Conservation (phyloP, 2,113 vertebrate genomes). For the Saimiri boliviensis region DNA sequence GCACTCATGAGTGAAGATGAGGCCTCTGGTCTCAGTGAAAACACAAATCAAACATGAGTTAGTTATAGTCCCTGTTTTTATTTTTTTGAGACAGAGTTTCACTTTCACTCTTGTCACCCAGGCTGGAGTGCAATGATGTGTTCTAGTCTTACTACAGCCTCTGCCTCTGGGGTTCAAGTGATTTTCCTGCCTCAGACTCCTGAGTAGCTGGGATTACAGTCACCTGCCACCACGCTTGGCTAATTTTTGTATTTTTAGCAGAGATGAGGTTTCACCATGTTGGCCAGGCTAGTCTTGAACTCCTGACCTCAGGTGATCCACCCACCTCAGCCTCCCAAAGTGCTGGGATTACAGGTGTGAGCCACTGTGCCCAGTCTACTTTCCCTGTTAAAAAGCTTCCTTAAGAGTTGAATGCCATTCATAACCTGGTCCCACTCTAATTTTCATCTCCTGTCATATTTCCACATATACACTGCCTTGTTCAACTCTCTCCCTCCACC, state of each 20-base stretch:
- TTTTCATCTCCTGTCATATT: neutral
- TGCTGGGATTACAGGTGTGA: too few relatives aligned
- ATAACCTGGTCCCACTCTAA: neutral
- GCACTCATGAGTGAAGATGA: neutral
- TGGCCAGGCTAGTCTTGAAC: neutral
- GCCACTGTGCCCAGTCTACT: too few relatives aligned
- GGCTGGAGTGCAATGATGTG: too few relatives aligned
- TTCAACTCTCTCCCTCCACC: neutral
- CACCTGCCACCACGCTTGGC: too few relatives aligned
- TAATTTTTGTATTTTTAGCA: too few relatives aligned
- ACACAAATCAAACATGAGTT: neutral
- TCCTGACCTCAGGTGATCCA: neutral
- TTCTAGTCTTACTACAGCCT: too few relatives aligned
- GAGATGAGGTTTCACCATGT: too few relatives aligned
- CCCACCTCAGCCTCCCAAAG: too few relatives aligned
- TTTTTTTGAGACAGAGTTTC: neutral
- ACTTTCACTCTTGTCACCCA: neutral
- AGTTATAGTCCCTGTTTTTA: neutral
- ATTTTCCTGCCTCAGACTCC: too few relatives aligned
- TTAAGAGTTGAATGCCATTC: neutral
- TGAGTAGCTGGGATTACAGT: too few relatives aligned
- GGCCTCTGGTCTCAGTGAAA: neutral
- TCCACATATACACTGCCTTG: neutral
- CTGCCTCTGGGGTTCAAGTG: too few relatives aligned
- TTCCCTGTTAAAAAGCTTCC: neutral